Base-by-base conservation (phyloP, 1,140 invertebrate species). In the Drosophila sturtevanti region DNA sequence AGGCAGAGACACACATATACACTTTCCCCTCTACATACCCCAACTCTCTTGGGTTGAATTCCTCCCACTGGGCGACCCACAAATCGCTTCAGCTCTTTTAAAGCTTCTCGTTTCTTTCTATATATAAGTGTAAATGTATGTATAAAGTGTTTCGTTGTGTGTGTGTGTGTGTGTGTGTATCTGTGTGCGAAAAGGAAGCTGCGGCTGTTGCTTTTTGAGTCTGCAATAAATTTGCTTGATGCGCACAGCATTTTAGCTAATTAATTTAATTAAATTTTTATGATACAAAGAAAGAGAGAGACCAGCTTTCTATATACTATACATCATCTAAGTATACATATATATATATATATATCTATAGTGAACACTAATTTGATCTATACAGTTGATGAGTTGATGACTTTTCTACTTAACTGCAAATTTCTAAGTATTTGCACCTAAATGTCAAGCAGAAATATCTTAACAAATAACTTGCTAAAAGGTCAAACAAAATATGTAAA, bases 231-330 rank as follows among this genome's bases (percentile, higher is more conserved):
- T 77, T 77, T 70, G 60, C 54, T 70, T 70, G 27, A 63, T 66
- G 54, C 63, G 54, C 63, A n/a, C 51, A 66, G 48, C 54, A 68
- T 85, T 85, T 78, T 69, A 54, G 74, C 59, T 78, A 86, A 86
- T 86, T 86, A 75, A 86, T 78, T 86, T 75, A 58, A 80, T 86
- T 79, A 58, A 78, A 75, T 75, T 75, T 78, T 68, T 78, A 75
- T 75, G 67, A 67, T 69, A 58, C 59, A 72, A 73, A 63, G 38
- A 34, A 10, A 59, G 14, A 2, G 16, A 55, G 24, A 55, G 52
- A 27, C 52, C 22, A 31, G 51, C 59, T 34, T 16, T 21, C 3
- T 35, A 44, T 21, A 48, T 56, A 56, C 44, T 55, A 31, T 34
- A 55, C 27, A 55, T 48, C 16, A 55, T 14, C 27, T 4, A 55